Conservation (phyloP, 2,888 invertebrate species). For the Thalpophila matura region DNA sequence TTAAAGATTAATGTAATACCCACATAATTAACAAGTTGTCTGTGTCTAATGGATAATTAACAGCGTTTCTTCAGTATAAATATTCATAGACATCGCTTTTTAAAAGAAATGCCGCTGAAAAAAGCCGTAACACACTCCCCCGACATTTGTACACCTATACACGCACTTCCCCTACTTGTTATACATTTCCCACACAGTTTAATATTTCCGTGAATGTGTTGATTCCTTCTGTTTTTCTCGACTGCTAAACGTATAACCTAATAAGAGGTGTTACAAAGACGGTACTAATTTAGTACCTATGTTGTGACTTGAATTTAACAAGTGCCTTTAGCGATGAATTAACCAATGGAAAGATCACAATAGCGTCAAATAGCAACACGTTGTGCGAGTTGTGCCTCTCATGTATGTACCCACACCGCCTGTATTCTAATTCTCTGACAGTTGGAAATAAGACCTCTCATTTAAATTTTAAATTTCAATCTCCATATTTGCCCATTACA, state of each 20-base stretch:
- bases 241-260: background rate
- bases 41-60: no score
- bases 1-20: no score
- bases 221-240: slow-evolving; percentile 1
- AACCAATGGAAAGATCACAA: background rate
- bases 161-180: slow-evolving; percentile 45
- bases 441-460: slow-evolving; percentile 20
- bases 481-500: slow-evolving; percentile 9
- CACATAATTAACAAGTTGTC: no score
- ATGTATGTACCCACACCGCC: background rate
- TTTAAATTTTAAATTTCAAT: slow-evolving; percentile 33
- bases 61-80: no score
- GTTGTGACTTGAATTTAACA: background rate
- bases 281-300: background rate
- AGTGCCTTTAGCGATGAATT: background rate
- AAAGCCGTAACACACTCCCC: background rate
- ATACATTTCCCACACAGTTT: slow-evolving; percentile 41
- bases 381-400: background rate
- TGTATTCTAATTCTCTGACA: slow-evolving; percentile 20
- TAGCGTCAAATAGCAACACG: background rate
- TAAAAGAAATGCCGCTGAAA: slow-evolving; percentile 12
- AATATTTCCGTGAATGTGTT: slow-evolving; percentile 37
- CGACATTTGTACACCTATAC: no score
- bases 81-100: slow-evolving; percentile 11
- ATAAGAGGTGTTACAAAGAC: background rate